Evolutionary conservation across 2,113 vertebrate species (phyloP).

Genomic region (Neogale vison): DNA sequence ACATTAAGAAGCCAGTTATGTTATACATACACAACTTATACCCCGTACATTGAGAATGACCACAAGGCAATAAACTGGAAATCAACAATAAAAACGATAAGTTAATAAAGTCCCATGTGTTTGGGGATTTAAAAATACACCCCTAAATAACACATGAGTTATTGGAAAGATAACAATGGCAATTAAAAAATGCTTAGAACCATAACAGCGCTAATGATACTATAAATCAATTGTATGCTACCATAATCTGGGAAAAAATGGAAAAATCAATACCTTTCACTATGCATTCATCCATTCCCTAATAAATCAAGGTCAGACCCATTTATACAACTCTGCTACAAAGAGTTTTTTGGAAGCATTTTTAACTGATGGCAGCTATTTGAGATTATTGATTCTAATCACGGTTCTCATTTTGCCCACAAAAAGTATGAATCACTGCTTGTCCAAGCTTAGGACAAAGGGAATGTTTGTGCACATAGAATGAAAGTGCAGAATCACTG

Average conservation of each 20-base stretch:
- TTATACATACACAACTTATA: background rate
- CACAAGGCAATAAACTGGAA: background rate
- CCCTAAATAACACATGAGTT: background rate
- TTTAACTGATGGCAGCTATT: background rate
- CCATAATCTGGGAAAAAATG: background rate
- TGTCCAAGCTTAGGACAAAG: background rate
- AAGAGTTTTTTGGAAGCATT: background rate
- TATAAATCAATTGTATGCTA: constrained; percentile 33
- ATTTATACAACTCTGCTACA: background rate
- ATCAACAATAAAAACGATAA: background rate
- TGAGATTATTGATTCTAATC: constrained; percentile 39
- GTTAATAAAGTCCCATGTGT: background rate
- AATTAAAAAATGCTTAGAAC: constrained; percentile 33
- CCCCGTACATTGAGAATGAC: background rate
- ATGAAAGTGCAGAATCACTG: background rate
- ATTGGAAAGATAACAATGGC: background rate
- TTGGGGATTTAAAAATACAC: background rate
- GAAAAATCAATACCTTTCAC: constrained; percentile 20
- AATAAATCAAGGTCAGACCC: background rate
- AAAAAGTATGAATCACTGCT: background rate
- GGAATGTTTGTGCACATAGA: background rate
- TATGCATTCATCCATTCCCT: background rate
- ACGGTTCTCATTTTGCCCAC: background rate
- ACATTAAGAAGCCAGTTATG: background rate
- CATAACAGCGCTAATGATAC: background rate